Evolutionary conservation across 2,113 vertebrate genomes (phyloP).

Genomic region (Himantopus leucocephalus): DNA sequence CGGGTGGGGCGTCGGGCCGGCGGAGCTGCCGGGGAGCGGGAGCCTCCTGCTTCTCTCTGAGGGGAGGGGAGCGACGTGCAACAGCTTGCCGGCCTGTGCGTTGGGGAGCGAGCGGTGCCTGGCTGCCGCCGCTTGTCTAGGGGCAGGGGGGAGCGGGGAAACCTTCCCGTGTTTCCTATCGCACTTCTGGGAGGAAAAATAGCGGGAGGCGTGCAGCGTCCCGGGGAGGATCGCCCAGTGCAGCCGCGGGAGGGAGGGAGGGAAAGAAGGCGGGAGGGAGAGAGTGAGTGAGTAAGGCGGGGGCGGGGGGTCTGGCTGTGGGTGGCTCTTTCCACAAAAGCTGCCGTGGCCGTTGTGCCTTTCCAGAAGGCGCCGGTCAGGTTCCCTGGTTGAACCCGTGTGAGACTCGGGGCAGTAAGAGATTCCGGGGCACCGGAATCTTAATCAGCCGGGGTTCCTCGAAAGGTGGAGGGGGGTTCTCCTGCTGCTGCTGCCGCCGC

Average conservation of each 20-base stretch:
- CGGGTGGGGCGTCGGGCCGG: fast-evolving
- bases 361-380: fast-evolving
- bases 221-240: neutral
- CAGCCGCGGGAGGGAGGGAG: neutral
- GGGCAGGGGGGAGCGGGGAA: neutral
- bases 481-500: neutral
- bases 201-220: neutral
- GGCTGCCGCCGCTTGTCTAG: neutral
- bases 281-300: too few relatives aligned
- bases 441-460: neutral
- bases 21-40: too few relatives aligned
- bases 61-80: neutral
- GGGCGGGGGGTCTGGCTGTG: neutral
- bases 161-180: fast-evolving
- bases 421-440: neutral
- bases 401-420: neutral
- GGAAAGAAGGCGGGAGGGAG: too few relatives aligned
- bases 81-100: neutral
- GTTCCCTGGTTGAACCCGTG: neutral
- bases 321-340: fast-evolving
- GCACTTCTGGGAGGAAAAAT: neutral
- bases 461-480: too few relatives aligned
- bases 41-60: too few relatives aligned
- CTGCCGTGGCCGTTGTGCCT: neutral
- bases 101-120: neutral